Conservation (phyloP, 2,888 invertebrate species). For the Amblyteles armatorius region DNA sequence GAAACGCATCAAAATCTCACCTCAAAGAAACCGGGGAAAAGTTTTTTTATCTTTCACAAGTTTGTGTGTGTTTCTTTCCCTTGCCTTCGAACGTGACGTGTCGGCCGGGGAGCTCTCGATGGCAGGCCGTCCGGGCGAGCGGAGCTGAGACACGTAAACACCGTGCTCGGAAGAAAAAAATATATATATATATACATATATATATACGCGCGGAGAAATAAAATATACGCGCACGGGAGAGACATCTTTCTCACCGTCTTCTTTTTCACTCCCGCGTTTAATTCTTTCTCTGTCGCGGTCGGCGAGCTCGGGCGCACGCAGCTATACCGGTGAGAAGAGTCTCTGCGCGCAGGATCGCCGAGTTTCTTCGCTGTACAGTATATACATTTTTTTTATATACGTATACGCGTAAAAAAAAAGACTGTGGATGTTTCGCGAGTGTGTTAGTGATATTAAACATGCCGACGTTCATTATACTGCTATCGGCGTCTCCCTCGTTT, state of each 20-base stretch:
- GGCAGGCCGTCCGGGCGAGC: constrained; percentile 40
- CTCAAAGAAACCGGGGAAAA: not conserved
- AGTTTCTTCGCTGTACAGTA: constrained; percentile 31
- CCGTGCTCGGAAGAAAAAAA: too few species aligned
- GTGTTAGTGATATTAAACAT: constrained; percentile 65
- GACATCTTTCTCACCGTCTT: constrained; percentile 53
- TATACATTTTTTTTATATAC: constrained; percentile 10
- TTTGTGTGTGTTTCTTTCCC: not conserved
- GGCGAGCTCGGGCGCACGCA: constrained; percentile 51
- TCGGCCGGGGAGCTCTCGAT: constrained; percentile 54
- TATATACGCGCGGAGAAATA: constrained; percentile 20
- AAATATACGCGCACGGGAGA: constrained; percentile 40
- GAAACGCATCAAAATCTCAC: not conserved
- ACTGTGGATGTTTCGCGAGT: constrained; percentile 28
- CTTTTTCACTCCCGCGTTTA: constrained; percentile 17
- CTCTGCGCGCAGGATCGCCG: constrained; percentile 33
- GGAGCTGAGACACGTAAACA: constrained; percentile 25
- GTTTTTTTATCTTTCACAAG: not conserved
- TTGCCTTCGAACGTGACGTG: not conserved
- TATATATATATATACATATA: too few species aligned
- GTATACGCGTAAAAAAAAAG: constrained; percentile 6
- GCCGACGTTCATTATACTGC: constrained; percentile 56
- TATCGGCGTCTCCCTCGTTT: constrained; percentile 61
- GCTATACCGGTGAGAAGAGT: constrained; percentile 20
- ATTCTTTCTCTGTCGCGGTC: constrained; percentile 58